Percentiles rank a stretch among this genome's conserved stretches.
phyloP scores from a whole-genome alignment of 2,888 invertebrate genomes.

The Diloba caeruleocephala region DNA sequence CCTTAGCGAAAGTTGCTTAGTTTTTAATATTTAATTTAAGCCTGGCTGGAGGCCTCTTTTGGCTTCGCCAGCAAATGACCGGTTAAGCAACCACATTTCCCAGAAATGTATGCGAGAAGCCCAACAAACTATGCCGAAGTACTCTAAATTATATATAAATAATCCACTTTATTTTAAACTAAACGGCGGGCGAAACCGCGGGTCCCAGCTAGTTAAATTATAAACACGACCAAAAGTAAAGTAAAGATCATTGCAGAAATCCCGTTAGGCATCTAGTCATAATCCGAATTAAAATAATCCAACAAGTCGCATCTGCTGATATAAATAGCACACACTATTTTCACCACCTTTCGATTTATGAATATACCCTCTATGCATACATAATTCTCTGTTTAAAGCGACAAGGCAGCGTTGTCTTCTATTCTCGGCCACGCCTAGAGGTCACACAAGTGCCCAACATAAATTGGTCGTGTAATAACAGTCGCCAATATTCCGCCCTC shows the following conservation, averaged over 20 bases:
- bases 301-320: constrained; percentile 14
- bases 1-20: too few species aligned
- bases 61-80: too few species aligned
- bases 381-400: constrained; percentile 33
- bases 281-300: constrained; percentile 18
- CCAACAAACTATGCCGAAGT: too few species aligned
- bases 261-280: constrained; percentile 11
- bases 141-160: too few species aligned
- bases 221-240: too few species aligned
- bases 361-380: constrained; percentile 15
- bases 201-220: too few species aligned
- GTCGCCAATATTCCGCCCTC: constrained; percentile 74
- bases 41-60: too few species aligned
- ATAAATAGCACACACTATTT: constrained; percentile 38
- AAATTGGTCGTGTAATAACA: constrained; percentile 65
- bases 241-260: constrained; percentile 20
- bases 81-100: too few species aligned
- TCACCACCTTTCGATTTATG: constrained; percentile 18
- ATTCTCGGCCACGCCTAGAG: constrained; percentile 50
- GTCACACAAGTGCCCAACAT: constrained; percentile 60
- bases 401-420: constrained; percentile 34
- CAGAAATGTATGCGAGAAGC: too few species aligned
- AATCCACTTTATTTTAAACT: too few species aligned
- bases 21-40: too few species aligned
- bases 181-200: too few species aligned